Conservation (phyloP, 2,888 invertebrate genomes). For the Allacma fusca region DNA sequence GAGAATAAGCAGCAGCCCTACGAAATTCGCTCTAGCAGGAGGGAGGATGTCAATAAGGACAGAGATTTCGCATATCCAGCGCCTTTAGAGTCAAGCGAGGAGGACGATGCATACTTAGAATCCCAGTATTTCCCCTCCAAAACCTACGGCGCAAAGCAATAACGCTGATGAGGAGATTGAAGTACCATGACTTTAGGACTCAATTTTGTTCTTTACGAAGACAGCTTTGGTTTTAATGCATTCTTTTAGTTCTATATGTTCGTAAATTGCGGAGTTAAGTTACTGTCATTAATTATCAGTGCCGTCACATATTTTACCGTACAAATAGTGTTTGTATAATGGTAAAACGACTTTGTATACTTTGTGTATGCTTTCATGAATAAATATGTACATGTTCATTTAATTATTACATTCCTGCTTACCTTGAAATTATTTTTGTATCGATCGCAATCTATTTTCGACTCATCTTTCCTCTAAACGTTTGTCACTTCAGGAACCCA, state of each 20-base stretch:
- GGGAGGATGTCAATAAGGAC: slow-evolving; percentile 13
- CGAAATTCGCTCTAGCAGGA: slow-evolving; percentile 1
- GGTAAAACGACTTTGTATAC: not conserved
- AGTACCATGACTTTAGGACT: not conserved
- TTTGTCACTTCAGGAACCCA: too few species aligned
- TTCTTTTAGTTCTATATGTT: not conserved
- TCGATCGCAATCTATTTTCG: too few species aligned
- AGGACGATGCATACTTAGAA: slow-evolving; percentile 31
- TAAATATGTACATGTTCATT: too few species aligned
- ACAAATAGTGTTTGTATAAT: not conserved
- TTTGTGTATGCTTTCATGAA: not conserved
- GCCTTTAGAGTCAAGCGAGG: slow-evolving; percentile 37
- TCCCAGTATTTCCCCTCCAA: slow-evolving; percentile 30
- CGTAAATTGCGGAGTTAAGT: not conserved
- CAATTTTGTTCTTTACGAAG: not conserved
- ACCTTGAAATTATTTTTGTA: too few species aligned
- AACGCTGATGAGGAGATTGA: not conserved
- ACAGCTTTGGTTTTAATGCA: not conserved
- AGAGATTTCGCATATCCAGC: slow-evolving; percentile 35
- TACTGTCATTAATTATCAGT: not conserved
- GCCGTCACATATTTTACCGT: slow-evolving; percentile 6
- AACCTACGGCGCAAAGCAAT: slow-evolving; percentile 32
- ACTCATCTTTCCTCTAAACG: too few species aligned
- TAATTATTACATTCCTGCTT: too few species aligned
- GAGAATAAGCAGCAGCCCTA: slow-evolving; percentile 39